phyloP scores from a whole-genome alignment of 2,113 vertebrate species.

The Pelmatolapia mariae region DNA sequence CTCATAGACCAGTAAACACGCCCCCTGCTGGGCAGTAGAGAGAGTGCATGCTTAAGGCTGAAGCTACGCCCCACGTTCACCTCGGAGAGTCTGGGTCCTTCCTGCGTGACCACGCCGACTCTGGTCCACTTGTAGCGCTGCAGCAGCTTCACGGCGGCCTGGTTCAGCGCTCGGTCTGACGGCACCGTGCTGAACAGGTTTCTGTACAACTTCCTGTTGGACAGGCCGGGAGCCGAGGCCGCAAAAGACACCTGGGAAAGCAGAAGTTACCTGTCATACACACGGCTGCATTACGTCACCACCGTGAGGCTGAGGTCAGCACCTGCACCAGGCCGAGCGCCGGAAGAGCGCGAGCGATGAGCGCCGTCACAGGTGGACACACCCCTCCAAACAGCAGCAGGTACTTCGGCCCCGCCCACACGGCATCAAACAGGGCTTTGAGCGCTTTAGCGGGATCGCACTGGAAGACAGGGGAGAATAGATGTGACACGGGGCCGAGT shows the following conservation, averaged over 20 bases:
- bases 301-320: not conserved
- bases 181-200: constrained; percentile 88
- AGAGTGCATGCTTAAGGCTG: not conserved
- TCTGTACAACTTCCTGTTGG: constrained; percentile 85
- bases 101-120: constrained; percentile 84
- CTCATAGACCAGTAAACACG: accelerated
- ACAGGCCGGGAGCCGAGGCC: constrained; percentile 78
- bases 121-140: constrained; percentile 82
- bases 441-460: constrained; percentile 41
- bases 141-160: constrained; percentile 84
- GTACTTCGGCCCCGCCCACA: constrained; percentile 86
- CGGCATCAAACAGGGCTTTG: constrained; percentile 89
- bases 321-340: constrained; percentile 83
- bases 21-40: not conserved
- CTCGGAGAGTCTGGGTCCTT: constrained; percentile 75
- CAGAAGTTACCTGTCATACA: not conserved
- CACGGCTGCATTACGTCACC: not conserved
- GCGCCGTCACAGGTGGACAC: constrained; percentile 84
- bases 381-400: constrained; percentile 88
- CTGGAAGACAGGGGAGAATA: not conserved
- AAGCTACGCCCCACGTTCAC: not conserved
- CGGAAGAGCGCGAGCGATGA: constrained; percentile 85
- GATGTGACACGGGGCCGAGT: not conserved
- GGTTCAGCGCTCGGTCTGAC: constrained; percentile 84
- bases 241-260: constrained; percentile 84